phyloP scores from a whole-genome alignment of 2,888 invertebrate genomes.

The Meiosimyza platycephala region DNA sequence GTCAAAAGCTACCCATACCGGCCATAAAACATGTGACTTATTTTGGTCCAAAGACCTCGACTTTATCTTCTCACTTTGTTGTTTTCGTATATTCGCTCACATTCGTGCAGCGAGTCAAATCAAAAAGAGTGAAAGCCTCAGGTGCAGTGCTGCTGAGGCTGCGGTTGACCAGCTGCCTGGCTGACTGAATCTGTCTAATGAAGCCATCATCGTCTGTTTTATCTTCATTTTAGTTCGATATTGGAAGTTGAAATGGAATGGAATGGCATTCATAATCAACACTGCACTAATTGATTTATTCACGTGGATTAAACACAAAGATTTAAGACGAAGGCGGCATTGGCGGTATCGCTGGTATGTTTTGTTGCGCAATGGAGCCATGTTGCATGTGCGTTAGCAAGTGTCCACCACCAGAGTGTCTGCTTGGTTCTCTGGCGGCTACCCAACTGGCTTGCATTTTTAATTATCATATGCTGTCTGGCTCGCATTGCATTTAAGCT shows the following conservation, averaged over 20 bases:
- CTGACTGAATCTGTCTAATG: slow-evolving; percentile 35
- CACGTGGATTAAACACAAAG: not conserved
- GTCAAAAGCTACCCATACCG: not conserved
- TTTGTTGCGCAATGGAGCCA: not conserved
- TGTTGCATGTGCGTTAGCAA: slow-evolving; percentile 10
- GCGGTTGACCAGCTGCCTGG: slow-evolving; percentile 39
- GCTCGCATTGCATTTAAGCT: not conserved
- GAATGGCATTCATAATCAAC: too few relatives aligned
- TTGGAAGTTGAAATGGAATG: too few relatives aligned
- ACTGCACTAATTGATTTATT: slow-evolving; percentile 28
- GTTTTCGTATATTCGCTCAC: not conserved
- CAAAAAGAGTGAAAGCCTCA: slow-evolving; percentile 19
- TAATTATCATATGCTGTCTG: slow-evolving; percentile 23
- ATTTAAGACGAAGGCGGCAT: too few relatives aligned
- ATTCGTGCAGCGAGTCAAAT: not conserved
- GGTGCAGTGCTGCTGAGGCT: slow-evolving; percentile 16
- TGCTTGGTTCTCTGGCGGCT: not conserved
- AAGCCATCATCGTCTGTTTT: slow-evolving; percentile 27
- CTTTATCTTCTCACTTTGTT: not conserved
- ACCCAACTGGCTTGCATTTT: slow-evolving; percentile 16
- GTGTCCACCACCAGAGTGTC: slow-evolving; percentile 9
- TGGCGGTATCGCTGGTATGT: not conserved
- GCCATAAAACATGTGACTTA: slow-evolving; percentile 22
- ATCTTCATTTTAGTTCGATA: slow-evolving; percentile 4
- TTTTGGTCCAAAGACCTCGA: not conserved